These are phyloP conservation scores for Lemur catta DNA, from an alignment of 2,797 vertebrate genomes.

Conservation along the genomic window DNA sequence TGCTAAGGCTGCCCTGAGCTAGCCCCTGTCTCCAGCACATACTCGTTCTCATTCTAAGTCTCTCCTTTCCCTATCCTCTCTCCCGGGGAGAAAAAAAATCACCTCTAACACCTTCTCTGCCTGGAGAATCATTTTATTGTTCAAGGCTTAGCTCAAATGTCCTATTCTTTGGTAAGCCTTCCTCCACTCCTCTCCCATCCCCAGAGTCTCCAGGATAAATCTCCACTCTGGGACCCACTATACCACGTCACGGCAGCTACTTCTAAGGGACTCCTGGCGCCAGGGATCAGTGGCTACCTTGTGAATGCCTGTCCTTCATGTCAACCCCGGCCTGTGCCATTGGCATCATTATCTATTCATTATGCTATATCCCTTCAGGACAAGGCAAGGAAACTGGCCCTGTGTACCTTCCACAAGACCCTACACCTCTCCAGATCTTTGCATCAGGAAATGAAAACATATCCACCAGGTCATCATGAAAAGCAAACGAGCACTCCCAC, in stretches of 20 bases:
- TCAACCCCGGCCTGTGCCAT: background rate
- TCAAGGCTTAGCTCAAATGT: background rate
- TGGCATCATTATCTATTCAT: too few species aligned
- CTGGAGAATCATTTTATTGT: slow-evolving; percentile 15
- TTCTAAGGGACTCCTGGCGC: background rate
- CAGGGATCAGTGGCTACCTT: background rate
- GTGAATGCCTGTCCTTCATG: background rate
- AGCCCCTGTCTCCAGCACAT: background rate
- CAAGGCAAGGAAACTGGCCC: background rate
- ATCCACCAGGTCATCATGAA: background rate
- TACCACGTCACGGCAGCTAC: background rate
- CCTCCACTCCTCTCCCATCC: fast-evolving
- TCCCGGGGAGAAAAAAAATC: background rate
- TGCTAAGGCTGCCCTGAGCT: background rate
- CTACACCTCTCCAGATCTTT: background rate
- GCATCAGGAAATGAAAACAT: background rate
- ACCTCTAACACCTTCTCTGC: background rate
- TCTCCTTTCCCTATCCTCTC: background rate
- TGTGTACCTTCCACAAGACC: background rate
- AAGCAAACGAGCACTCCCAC: background rate
- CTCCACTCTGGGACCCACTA: background rate
- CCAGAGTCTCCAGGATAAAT: background rate
- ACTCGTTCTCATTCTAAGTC: background rate
- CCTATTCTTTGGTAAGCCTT: background rate
- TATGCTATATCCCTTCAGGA: background rate